Evolutionary conservation across 2,888 invertebrate species (phyloP).

Genomic region (Mesorhabditis belari): DNA sequence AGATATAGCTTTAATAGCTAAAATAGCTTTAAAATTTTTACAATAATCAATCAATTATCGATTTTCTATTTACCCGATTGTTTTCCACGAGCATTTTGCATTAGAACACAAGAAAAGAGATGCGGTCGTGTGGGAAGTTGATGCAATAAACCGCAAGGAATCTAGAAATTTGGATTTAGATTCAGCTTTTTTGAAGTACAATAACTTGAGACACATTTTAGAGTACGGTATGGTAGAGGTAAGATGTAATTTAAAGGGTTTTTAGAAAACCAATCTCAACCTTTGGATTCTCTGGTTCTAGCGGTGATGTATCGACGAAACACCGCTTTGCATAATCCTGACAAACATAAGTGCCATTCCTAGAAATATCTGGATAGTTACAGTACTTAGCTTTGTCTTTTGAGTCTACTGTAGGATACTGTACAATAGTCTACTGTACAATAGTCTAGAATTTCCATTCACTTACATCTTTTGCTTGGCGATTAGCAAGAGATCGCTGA

Average conservation of each 20-base stretch:
- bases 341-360: conserved; percentile 65
- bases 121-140: conserved; percentile 33
- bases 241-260: too few species aligned
- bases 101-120: conserved; percentile 44
- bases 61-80: conserved; percentile 16
- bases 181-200: too few species aligned
- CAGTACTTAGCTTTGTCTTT: too few species aligned
- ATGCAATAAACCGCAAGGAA: conserved; percentile 17
- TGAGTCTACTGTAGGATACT: too few species aligned
- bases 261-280: conserved; percentile 2
- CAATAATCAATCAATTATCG: too few species aligned
- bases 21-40: too few species aligned
- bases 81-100: conserved; percentile 45
- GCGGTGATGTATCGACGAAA: conserved; percentile 68
- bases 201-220: too few species aligned
- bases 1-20: too few species aligned
- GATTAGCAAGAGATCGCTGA: conserved; percentile 83
- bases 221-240: too few species aligned
- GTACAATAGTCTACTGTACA: too few species aligned
- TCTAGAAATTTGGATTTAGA: conserved; percentile 1
- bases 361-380: conserved; percentile 11
- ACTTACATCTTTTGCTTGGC: conserved; percentile 60
- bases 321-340: conserved; percentile 76
- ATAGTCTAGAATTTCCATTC: not conserved
- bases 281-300: conserved; percentile 56